phyloP scores from a whole-genome alignment of 1,140 invertebrate genomes.

The Aphelenchoides besseyi region DNA sequence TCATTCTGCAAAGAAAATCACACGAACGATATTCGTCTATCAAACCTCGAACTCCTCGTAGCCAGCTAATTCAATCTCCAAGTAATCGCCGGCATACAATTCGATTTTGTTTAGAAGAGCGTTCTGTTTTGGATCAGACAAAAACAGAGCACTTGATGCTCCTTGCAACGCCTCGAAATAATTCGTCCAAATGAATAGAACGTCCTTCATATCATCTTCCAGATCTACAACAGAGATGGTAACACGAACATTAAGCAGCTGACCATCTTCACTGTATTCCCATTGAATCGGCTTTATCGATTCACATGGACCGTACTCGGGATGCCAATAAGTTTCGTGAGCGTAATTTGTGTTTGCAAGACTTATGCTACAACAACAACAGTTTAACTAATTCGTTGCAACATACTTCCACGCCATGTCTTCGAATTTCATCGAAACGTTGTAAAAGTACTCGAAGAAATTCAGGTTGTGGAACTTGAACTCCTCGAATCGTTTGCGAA shows the following conservation, averaged over 20 bases:
- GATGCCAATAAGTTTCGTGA: background rate
- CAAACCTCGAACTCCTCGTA: background rate
- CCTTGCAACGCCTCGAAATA: background rate
- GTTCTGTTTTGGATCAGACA: background rate
- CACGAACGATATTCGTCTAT: background rate
- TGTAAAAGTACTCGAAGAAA: background rate
- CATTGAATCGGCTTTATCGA: background rate
- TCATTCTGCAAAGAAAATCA: background rate
- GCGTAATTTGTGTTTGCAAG: background rate
- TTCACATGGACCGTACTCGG: background rate
- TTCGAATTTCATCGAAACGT: slow-evolving; percentile 16
- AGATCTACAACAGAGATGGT: background rate
- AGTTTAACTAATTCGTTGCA: background rate
- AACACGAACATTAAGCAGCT: too few relatives aligned
- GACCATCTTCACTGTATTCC: background rate
- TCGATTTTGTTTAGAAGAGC: slow-evolving; percentile 5
- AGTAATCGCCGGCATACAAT: background rate
- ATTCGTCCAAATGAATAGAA: background rate
- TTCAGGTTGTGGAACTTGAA: slow-evolving; percentile 15
- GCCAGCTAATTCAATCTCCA: slow-evolving; percentile 1
- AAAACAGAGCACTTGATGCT: background rate
- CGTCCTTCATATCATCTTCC: background rate
- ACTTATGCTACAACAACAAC: background rate
- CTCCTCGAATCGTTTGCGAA: slow-evolving; percentile 18
- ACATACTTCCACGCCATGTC: background rate